Evolutionary conservation across 2,888 invertebrate species (phyloP), one percentile per base, ranked within the genome.

Genomic region (Amiota mariae): DNA sequence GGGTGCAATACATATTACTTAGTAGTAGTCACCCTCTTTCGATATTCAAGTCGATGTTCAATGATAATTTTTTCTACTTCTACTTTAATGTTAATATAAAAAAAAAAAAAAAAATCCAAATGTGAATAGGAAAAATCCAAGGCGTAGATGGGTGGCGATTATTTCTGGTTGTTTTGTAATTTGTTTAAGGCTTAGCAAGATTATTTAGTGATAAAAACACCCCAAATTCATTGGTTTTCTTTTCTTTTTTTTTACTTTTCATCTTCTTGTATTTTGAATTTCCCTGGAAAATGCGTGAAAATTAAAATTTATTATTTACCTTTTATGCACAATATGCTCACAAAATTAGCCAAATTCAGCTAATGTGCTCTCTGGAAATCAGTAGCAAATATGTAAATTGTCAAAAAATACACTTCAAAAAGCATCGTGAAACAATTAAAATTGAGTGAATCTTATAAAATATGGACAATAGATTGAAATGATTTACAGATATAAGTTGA

Each of bases 311-410:
- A 68, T 76, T 75, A 70, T 74, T 73, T 76, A 72, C 79, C 86
- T 86, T 87, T 83, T 86, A 87, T 86, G 83, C 87, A 76, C 87
- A 87, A 86, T 87, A 87, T 87, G 87, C 67, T 84, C 74, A 54
- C 70, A 75, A 80, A 80, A 80, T 59, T 59, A 59, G 59, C 59
- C 20, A 15, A 20, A 59, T 59, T 59, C 36, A 36, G 36, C 2
- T 36, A 36, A 36, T 36, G 36, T 36, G 36, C 0, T 36, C 36
- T 36, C 36, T 36, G 20, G 18, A 59, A 59, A 70, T 20, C 49
- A 59, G 63, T 20, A 49, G 51, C 63, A 63, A 15, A 46, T 59
- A n/a, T n/a, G n/a, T n/a, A 59, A 46, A 72, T 61, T 61, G 54
- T 51, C 71, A 71, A 36, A 36, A 36, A 6, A 36, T 36, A 36